Conservation (phyloP, 2,797 vertebrate species). For the Myripristis jacobus region DNA sequence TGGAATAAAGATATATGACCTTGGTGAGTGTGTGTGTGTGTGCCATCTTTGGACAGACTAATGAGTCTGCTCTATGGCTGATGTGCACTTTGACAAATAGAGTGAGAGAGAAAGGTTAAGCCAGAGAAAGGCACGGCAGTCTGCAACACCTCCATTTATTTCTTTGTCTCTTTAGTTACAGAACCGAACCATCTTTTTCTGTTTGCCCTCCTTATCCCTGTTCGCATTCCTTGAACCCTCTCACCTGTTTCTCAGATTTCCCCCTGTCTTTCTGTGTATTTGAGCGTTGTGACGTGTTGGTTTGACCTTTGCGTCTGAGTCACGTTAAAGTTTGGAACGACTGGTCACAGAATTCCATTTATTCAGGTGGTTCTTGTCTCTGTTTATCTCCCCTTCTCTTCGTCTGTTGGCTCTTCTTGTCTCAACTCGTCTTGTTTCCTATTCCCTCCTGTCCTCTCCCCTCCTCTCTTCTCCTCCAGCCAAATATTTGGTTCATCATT, state of each 20-base stretch:
- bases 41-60: conserved; percentile 39
- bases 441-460: too few relatives aligned
- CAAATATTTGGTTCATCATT: background rate
- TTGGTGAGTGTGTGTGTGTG: conserved; percentile 29
- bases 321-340: conserved; percentile 3
- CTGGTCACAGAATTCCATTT: background rate
- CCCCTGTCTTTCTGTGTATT: background rate
- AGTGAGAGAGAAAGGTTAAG: background rate
- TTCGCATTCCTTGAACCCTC: background rate
- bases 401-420: background rate
- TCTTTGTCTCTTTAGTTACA: background rate
- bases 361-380: conserved; percentile 20
- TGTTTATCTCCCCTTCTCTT: background rate
- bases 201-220: background rate
- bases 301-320: conserved; percentile 7
- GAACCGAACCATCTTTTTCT: too few relatives aligned
- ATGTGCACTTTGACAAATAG: conserved; percentile 2
- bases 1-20: conserved; percentile 43
- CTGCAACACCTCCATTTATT: too few relatives aligned
- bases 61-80: background rate
- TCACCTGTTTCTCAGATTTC: background rate
- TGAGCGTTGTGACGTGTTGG: background rate
- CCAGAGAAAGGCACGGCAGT: background rate
- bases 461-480: too few relatives aligned
- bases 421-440: background rate